These are phyloP conservation scores for Plumapathes pennacea DNA, from an alignment of 92 coral and sea anemone species.

Conservation along the genomic window DNA sequence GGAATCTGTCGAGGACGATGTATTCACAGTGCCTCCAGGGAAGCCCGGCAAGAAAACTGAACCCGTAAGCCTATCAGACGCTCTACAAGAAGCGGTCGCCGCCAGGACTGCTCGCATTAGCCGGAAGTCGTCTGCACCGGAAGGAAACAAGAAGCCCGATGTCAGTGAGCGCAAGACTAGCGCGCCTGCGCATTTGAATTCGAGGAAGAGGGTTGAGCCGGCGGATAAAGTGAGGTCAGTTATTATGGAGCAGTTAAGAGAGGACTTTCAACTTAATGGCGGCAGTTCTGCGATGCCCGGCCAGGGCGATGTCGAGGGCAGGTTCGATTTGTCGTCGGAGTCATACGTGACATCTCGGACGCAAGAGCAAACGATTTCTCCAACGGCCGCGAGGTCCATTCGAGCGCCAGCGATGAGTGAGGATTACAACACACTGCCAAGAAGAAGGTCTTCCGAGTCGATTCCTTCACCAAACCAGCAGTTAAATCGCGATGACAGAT, in stretches of 20 bases:
- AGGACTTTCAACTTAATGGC: slow-evolving; percentile 1
- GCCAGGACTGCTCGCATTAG: slow-evolving; percentile 61
- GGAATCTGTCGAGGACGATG: neutral
- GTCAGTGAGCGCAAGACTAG: slow-evolving; percentile 40
- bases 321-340: neutral
- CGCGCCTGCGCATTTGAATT: slow-evolving; percentile 45
- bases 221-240: slow-evolving; percentile 54
- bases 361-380: neutral
- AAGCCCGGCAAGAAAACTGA: slow-evolving; percentile 25
- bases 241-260: slow-evolving; percentile 42
- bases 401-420: too few species aligned
- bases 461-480: too few species aligned
- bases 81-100: slow-evolving; percentile 75
- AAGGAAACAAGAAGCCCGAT: neutral
- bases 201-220: slow-evolving; percentile 41
- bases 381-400: too few species aligned
- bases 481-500: too few species aligned
- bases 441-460: too few species aligned
- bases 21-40: slow-evolving; percentile 1
- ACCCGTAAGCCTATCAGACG: slow-evolving; percentile 61
- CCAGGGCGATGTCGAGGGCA: too few species aligned
- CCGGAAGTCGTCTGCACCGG: slow-evolving; percentile 19
- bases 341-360: neutral
- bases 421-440: too few species aligned
- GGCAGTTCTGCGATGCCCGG: too few species aligned